Base-by-base conservation (phyloP, 2,113 vertebrate genomes). In the Python bivittatus region DNA sequence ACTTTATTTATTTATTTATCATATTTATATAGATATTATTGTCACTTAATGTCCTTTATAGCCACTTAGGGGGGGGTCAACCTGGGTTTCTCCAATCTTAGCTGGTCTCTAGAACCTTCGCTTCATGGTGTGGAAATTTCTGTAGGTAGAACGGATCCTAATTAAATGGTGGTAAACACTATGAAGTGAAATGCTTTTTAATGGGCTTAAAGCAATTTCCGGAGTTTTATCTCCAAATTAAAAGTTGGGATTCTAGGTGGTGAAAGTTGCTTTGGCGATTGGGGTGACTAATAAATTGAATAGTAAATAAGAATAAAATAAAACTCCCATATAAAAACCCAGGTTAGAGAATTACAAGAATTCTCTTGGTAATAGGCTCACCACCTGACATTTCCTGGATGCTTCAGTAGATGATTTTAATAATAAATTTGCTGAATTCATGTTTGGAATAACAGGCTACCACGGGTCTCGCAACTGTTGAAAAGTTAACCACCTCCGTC, bases 391-490 rank as follows among this genome's bases (percentile, higher is more conserved):
- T 29, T 83, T 60, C 54, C 38, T 48, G 25, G 56, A 4, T 17
- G 2, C 12, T 20, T 83, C 29, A 22, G 72, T 11, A 10, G 54
- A 29, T 84, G 54, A 27, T 15, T 90, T 84, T 84, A 84, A 84
- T 48, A 57, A 13, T 23, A 72, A 8, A 89, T 53, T 72, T 72
- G 48, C 48, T 54, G 57, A 20, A 8, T 85, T 83, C 84, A 15
- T 1, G 25, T n/a, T 6, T 15, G 3, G 93, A 96, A 94, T 94
- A 95, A n/a, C 29, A 15, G 42, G 91, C 91, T 92, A 0, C 42
- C 93, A 13, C 0, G 85, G 83, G 27, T 0, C 12, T 87, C 33
- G 17, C n/a, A 56, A 64, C 13, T 10, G 8, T 29, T 22, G 33
- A 42, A 54, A n/a, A 56, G 25, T 42, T 64, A 0, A 23, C 61